Evolutionary conservation across 2,888 invertebrate genomes (phyloP).

Genomic region (Aromia moschata): DNA sequence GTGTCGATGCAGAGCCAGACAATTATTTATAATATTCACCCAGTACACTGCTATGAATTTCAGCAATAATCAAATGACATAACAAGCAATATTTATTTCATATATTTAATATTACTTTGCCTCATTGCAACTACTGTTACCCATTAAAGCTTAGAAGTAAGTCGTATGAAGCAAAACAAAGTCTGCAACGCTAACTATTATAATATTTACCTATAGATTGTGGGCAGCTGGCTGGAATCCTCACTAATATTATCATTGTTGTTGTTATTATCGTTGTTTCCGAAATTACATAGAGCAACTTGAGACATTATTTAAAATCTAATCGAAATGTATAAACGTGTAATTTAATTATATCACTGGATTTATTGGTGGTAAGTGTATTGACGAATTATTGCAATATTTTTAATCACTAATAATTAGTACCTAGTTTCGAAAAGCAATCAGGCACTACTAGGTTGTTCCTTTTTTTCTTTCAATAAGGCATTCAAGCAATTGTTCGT

Average conservation of each 20-base stretch:
- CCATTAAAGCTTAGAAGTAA: no score
- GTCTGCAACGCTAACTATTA: no score
- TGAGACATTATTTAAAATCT: slow-evolving; percentile 70
- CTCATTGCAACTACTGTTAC: no score
- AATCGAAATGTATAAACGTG: slow-evolving; percentile 8
- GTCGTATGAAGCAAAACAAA: no score
- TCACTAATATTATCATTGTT: slow-evolving; percentile 85
- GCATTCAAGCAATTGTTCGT: slow-evolving; percentile 40
- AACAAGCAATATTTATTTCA: no score
- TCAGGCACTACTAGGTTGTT: slow-evolving; percentile 53
- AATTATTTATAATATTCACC: no score
- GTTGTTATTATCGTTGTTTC: slow-evolving; percentile 71
- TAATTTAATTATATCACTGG: slow-evolving; percentile 31
- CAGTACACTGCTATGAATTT: no score
- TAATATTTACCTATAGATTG: slow-evolving; percentile 82
- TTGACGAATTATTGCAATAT: slow-evolving; percentile 36
- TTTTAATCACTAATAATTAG: slow-evolving; percentile 11
- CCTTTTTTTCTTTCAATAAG: slow-evolving; percentile 44
- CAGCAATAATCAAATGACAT: no score
- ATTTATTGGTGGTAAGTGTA: slow-evolving; percentile 27
- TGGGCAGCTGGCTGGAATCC: slow-evolving; percentile 85
- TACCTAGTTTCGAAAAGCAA: slow-evolving; percentile 21
- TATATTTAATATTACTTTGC: no score
- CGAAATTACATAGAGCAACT: slow-evolving; percentile 75
- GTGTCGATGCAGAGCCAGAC: no score